A percentile compares a stretch with the other conserved stretches of the same genome.
Evolutionary conservation across 2,113 vertebrate genomes (phyloP).

Genomic region (Erythrocercus mccallii): DNA sequence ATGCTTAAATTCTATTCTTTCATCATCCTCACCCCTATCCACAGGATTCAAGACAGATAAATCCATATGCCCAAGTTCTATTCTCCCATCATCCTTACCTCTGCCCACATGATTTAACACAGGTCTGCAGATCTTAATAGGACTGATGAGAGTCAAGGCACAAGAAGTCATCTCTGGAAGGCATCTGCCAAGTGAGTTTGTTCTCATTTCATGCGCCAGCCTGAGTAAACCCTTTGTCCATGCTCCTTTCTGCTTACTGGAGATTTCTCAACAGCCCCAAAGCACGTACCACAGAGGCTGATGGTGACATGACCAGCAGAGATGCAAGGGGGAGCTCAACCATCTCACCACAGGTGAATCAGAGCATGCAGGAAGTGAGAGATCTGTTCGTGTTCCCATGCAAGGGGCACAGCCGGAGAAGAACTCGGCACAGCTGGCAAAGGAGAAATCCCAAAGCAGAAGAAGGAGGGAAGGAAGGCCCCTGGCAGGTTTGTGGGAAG

Average conservation of each 20-base stretch:
- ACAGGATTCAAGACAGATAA: not conserved
- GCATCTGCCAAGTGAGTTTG: not conserved
- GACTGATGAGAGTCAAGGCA: not conserved
- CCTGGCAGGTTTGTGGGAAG: not conserved
- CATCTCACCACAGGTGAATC: not conserved
- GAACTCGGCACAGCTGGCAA: not conserved
- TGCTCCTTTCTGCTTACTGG: not conserved
- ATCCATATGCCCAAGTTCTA: not conserved
- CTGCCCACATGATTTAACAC: not conserved
- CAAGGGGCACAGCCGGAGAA: not conserved
- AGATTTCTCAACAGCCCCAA: not conserved
- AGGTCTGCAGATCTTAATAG: not conserved
- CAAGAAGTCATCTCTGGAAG: not conserved
- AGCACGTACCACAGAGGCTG: accelerated
- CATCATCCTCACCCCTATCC: not conserved
- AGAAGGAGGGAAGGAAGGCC: not conserved
- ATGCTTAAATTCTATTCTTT: not conserved
- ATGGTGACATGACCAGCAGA: not conserved
- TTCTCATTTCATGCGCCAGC: not conserved
- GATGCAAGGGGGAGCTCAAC: not conserved
- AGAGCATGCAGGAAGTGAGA: not conserved
- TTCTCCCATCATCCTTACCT: not conserved
- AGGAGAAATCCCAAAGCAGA: not conserved
- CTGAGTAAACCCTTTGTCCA: not conserved
- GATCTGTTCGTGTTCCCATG: not conserved